phyloP scores from a whole-genome alignment of 2,888 invertebrate genomes.

The Chaetogeoica ovagalla region DNA sequence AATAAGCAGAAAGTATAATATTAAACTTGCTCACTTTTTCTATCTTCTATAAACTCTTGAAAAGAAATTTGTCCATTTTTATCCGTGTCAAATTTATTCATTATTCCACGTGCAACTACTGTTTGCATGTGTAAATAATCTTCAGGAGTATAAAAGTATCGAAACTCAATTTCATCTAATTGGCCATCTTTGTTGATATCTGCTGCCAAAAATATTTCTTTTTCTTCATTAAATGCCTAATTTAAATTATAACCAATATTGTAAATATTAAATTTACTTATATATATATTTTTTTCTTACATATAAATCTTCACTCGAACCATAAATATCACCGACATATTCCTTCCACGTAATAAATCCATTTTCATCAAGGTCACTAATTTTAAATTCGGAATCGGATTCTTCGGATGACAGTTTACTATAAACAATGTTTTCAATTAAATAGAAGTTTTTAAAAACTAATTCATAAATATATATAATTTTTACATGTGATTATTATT shows the following conservation, averaged over 20 bases:
- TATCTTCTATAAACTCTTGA: slow-evolving; percentile 78
- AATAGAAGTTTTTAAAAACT: neutral
- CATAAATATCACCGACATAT: slow-evolving; percentile 84
- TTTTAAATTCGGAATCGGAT: slow-evolving; percentile 79
- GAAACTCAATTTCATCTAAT: slow-evolving; percentile 77
- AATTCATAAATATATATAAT: too few relatives aligned
- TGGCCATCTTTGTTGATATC: slow-evolving; percentile 80
- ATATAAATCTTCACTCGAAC: slow-evolving; percentile 61
- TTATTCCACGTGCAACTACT: slow-evolving; percentile 75
- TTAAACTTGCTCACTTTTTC: slow-evolving; percentile 57
- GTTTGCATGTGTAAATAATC: slow-evolving; percentile 87
- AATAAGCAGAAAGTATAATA: neutral
- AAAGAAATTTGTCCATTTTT: slow-evolving; percentile 83
- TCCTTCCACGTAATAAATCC: slow-evolving; percentile 85
- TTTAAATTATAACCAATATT: neutral
- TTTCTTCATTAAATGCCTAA: slow-evolving; percentile 76
- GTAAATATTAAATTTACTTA: neutral
- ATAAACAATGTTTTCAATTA: slow-evolving; percentile 25
- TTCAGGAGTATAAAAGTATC: slow-evolving; percentile 90
- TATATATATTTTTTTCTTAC: slow-evolving; percentile 50
- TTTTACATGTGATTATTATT: too few relatives aligned
- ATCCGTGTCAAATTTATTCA: slow-evolving; percentile 84
- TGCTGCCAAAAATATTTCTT: slow-evolving; percentile 81
- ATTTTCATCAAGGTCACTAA: slow-evolving; percentile 82
- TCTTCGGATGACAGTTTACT: slow-evolving; percentile 86